Percentiles rank a stretch among this genome's conserved stretches.
phyloP scores from a whole-genome alignment of 2,888 invertebrate species.

The Cheilosia vulpina region DNA sequence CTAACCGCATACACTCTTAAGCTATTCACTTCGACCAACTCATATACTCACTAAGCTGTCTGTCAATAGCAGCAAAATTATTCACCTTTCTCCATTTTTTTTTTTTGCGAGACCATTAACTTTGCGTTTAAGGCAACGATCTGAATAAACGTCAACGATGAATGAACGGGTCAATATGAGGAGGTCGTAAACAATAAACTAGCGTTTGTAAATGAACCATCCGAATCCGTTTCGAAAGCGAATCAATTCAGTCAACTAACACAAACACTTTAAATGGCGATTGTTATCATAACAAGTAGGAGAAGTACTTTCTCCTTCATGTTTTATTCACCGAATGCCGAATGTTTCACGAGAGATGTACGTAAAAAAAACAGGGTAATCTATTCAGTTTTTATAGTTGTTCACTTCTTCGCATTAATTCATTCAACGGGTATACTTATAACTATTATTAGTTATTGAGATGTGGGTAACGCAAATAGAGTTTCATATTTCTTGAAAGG shows the following conservation, averaged over 20 bases:
- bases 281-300: background rate
- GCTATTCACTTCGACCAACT: background rate
- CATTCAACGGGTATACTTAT: background rate
- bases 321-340: slow-evolving; percentile 7
- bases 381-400: background rate
- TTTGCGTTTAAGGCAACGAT: slow-evolving; percentile 25
- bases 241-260: slow-evolving; percentile 15
- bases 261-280: slow-evolving; percentile 1
- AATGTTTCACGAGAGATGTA: background rate
- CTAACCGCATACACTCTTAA: background rate
- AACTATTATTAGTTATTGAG: background rate
- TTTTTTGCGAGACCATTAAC: slow-evolving; percentile 25
- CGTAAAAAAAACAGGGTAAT: background rate
- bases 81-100: slow-evolving; percentile 20
- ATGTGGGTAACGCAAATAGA: background rate
- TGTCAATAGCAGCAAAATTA: slow-evolving; percentile 13
- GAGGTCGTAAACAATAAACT: slow-evolving; percentile 1
- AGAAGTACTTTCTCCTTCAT: slow-evolving; percentile 18
- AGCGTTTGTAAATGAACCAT: slow-evolving; percentile 20
- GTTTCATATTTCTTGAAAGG: background rate
- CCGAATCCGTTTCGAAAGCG: slow-evolving; percentile 19
- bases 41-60: background rate
- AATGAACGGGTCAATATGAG: slow-evolving; percentile 16
- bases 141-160: slow-evolving; percentile 29
- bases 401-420: background rate